Evolutionary conservation across 2,797 vertebrate species (phyloP).

Genomic region (Sebastes hubbsi): DNA sequence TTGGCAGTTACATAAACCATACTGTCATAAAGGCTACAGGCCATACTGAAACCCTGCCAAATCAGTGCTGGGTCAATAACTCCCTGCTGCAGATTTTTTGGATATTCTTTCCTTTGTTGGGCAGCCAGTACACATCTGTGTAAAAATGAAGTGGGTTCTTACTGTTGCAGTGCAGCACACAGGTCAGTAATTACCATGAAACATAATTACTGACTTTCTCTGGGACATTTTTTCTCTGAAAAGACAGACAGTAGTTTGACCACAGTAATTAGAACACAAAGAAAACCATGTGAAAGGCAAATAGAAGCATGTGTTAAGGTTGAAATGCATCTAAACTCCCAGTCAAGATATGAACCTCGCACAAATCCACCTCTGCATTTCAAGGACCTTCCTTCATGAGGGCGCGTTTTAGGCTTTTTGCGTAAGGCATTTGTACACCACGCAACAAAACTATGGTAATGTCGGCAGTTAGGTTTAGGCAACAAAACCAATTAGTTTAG

Average conservation of each 20-base stretch:
- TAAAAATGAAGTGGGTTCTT: slow-evolving; percentile 38
- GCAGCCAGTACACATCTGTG: slow-evolving; percentile 36
- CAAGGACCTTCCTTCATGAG: too few relatives aligned
- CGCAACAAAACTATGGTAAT: too few relatives aligned
- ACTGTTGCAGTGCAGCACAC: slow-evolving; percentile 28
- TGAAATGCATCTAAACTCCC: slow-evolving; percentile 14
- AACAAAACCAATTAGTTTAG: too few relatives aligned
- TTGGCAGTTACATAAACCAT: slow-evolving; percentile 76
- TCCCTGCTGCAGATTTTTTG: slow-evolving; percentile 55
- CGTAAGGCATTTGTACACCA: too few relatives aligned
- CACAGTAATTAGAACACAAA: slow-evolving; percentile 40
- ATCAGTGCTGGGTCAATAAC: slow-evolving; percentile 72
- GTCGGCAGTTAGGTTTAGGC: too few relatives aligned
- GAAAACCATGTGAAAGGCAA: neutral
- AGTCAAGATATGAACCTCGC: neutral
- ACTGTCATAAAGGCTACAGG: slow-evolving; percentile 68
- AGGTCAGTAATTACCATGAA: slow-evolving; percentile 57
- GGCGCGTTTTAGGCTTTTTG: too few relatives aligned
- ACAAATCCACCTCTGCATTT: neutral
- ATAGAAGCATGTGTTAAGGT: neutral
- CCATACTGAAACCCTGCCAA: slow-evolving; percentile 63
- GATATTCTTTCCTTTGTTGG: slow-evolving; percentile 49
- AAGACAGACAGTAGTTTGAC: slow-evolving; percentile 24
- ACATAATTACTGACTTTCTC: slow-evolving; percentile 33
- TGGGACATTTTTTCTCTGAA: neutral